These are phyloP conservation scores for Rhinolophus sinicus DNA, from an alignment of 2,113 vertebrate genomes.

Conservation along the genomic window DNA sequence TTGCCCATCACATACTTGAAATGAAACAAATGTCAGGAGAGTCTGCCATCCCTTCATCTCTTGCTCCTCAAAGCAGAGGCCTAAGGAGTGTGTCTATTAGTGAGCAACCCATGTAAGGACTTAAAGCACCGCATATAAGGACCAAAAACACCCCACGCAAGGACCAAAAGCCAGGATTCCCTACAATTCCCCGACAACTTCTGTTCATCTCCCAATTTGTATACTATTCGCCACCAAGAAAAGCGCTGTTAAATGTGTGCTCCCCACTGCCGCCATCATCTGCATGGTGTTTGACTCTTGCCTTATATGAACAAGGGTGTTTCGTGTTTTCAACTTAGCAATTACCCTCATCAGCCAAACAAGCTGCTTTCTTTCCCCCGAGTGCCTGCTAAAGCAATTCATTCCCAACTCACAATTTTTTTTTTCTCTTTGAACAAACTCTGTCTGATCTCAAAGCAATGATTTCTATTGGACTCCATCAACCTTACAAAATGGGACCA, in stretches of 20 bases:
- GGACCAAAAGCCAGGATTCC: too few relatives aligned
- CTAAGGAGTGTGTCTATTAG: background rate
- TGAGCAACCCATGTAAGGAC: background rate
- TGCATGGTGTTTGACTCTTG: background rate
- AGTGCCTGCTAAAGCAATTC: background rate
- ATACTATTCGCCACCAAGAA: background rate
- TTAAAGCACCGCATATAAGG: too few relatives aligned
- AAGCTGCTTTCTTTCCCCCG: background rate
- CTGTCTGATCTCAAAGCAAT: constrained; percentile 4
- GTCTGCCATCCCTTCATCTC: background rate
- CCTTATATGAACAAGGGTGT: background rate
- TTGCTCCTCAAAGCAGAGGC: background rate
- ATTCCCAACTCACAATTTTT: background rate
- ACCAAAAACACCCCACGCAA: too few relatives aligned
- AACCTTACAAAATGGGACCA: background rate
- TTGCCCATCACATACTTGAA: background rate
- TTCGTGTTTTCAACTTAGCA: constrained; percentile 25
- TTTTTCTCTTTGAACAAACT: constrained; percentile 48
- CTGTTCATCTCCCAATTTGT: background rate
- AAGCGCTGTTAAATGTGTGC: background rate
- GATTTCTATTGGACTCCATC: constrained; percentile 27
- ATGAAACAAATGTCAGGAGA: background rate
- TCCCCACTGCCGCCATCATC: background rate
- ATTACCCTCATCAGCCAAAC: background rate
- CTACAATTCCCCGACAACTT: background rate